These are phyloP conservation scores for Echinometra lucunter DNA, from an alignment of 53 echinoderm and acorn worm genomes.

Conservation along the genomic window DNA sequence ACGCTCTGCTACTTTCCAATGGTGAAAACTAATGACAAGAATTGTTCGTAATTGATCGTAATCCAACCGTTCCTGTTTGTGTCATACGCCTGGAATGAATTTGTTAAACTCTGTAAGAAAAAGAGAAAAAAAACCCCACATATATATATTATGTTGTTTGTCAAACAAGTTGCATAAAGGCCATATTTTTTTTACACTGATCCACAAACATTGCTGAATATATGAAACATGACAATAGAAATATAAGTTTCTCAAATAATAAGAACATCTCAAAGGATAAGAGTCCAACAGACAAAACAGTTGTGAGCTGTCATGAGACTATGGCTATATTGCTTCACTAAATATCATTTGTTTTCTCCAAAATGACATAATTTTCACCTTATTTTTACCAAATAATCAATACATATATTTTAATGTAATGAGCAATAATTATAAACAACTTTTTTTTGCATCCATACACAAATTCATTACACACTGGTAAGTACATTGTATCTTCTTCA, in stretches of 20 bases:
- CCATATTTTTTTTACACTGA: neutral
- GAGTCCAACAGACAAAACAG: too few relatives aligned
- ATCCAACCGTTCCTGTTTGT: constrained; percentile 95
- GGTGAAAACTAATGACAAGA: constrained; percentile 91
- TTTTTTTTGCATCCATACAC: neutral
- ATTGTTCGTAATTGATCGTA: constrained; percentile 92
- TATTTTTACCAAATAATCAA: too few relatives aligned
- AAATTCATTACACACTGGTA: neutral
- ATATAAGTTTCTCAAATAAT: too few relatives aligned
- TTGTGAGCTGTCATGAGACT: too few relatives aligned
- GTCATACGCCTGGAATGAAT: constrained; percentile 83
- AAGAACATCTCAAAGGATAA: too few relatives aligned
- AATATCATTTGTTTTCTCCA: too few relatives aligned
- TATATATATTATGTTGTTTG: neutral
- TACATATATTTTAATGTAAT: too few relatives aligned
- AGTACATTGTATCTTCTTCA: neutral
- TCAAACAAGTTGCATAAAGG: neutral
- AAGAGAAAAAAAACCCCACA: constrained; percentile 7
- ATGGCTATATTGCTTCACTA: too few relatives aligned
- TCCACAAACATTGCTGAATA: too few relatives aligned
- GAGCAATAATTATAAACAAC: too few relatives aligned
- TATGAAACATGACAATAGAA: too few relatives aligned
- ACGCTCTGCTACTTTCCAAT: constrained; percentile 61
- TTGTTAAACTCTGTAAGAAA: constrained; percentile 80
- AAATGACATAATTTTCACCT: too few relatives aligned